Conservation (phyloP, 1,140 invertebrate species). For the Drosophila sp. region DNA sequence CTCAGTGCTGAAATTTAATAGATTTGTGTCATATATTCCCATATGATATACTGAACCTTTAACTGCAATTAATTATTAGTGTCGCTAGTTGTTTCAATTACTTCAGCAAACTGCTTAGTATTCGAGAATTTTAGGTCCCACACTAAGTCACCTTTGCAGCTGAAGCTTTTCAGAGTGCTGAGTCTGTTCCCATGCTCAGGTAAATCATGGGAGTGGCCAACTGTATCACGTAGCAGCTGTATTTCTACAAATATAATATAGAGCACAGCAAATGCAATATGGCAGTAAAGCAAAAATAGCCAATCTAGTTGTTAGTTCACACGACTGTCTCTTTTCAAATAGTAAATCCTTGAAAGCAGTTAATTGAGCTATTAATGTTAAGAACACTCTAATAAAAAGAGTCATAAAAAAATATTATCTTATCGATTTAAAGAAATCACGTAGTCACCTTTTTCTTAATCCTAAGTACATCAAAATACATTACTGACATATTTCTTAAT, state of each 20-base stretch:
- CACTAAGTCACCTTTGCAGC: neutral
- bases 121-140: slow-evolving; percentile 1
- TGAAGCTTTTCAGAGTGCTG: slow-evolving; percentile 5
- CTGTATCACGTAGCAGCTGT: slow-evolving; percentile 1
- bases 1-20: too few species aligned
- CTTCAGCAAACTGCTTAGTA: slow-evolving; percentile 14
- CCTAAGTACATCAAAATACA: too few species aligned
- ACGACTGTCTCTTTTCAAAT: slow-evolving; percentile 3
- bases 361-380: neutral
- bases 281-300: neutral
- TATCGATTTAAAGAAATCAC: neutral
- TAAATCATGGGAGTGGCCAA: slow-evolving; percentile 12
- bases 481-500: too few species aligned
- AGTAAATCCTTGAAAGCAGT: slow-evolving; percentile 29
- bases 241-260: slow-evolving; percentile 10
- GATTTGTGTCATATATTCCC: neutral
- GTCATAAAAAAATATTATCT: too few species aligned
- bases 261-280: slow-evolving; percentile 1
- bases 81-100: slow-evolving; percentile 22
- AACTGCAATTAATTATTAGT: neutral
- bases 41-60: neutral
- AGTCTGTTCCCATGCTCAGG: slow-evolving; percentile 14
- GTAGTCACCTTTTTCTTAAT: too few species aligned
- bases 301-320: neutral
- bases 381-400: neutral